Evolutionary conservation across 2,113 vertebrate species (phyloP).

Genomic region (Ochotona princeps): DNA sequence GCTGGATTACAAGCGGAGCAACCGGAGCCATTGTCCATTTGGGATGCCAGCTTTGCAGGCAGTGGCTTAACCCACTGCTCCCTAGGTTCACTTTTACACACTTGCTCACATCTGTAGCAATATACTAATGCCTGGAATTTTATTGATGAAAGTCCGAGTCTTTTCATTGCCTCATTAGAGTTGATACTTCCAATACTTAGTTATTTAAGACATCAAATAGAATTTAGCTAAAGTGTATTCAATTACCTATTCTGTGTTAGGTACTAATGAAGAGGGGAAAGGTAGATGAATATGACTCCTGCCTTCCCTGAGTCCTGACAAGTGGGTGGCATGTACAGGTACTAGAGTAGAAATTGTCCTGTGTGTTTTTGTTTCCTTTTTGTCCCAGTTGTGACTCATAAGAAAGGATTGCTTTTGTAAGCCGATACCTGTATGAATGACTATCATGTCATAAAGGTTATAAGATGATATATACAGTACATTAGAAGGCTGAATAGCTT

Average conservation of each 20-base stretch:
- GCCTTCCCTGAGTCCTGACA: too few relatives aligned
- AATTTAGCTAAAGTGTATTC: neutral
- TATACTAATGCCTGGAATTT: neutral
- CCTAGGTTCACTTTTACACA: neutral
- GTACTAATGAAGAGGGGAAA: neutral
- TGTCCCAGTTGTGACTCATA: neutral
- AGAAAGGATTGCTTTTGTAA: conserved; percentile 9
- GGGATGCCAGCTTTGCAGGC: too few relatives aligned
- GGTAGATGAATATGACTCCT: neutral
- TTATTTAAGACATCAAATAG: conserved; percentile 4
- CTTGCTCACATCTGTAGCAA: conserved; percentile 13
- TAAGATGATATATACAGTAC: neutral
- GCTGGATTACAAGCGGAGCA: too few relatives aligned
- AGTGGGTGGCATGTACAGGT: neutral
- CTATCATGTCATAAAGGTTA: neutral
- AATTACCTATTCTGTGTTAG: neutral
- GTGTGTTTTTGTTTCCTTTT: neutral
- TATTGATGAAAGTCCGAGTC: neutral
- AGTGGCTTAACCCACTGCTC: too few relatives aligned
- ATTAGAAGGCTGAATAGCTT: neutral
- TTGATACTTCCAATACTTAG: neutral
- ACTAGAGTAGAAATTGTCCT: too few relatives aligned
- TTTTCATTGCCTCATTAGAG: neutral
- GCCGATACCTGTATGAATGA: neutral
- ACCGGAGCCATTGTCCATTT: too few relatives aligned